Conservation (phyloP, 2,888 invertebrate genomes). For the Alitta virens region DNA sequence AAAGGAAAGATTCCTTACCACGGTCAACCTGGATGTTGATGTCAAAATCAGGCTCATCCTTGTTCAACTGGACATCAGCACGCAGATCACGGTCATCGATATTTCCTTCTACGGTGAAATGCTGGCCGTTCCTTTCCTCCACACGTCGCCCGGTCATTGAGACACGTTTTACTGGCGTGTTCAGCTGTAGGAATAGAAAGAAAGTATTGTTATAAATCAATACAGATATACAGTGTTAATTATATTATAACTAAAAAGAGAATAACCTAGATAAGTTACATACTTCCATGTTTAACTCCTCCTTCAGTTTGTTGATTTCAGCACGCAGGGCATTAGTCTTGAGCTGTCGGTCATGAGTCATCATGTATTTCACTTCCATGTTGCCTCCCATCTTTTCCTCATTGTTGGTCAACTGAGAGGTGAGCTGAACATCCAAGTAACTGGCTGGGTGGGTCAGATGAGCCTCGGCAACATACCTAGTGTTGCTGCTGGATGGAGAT, state of each 20-base stretch:
- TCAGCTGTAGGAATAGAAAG: conserved; percentile 21
- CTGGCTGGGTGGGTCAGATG: conserved; percentile 38
- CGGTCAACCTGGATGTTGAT: conserved; percentile 18
- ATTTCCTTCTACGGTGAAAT: conserved; percentile 4
- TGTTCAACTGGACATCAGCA: conserved; percentile 8
- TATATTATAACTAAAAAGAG: not conserved
- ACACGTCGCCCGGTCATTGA: conserved; percentile 2
- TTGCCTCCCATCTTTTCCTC: conserved; percentile 29
- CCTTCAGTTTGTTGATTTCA: conserved; percentile 31
- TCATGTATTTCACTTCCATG: conserved; percentile 34
- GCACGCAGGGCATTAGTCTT: conserved; percentile 34
- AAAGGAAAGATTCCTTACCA: conserved; percentile 5
- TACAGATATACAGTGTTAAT: not conserved
- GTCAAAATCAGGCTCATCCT: conserved; percentile 7
- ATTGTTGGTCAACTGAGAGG: conserved; percentile 29
- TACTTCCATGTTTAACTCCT: conserved; percentile 34
- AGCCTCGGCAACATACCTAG: not conserved
- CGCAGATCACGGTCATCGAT: not conserved
- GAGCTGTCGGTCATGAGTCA: conserved; percentile 25
- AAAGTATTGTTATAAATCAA: not conserved
- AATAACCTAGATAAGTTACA: no score
- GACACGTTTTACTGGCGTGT: not conserved
- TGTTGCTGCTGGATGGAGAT: conserved; percentile 6
- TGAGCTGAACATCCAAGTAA: conserved; percentile 35
- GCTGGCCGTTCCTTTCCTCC: conserved; percentile 14